phyloP scores from a whole-genome alignment of 2,113 vertebrate genomes.

The Chloropsis hardwickii region DNA sequence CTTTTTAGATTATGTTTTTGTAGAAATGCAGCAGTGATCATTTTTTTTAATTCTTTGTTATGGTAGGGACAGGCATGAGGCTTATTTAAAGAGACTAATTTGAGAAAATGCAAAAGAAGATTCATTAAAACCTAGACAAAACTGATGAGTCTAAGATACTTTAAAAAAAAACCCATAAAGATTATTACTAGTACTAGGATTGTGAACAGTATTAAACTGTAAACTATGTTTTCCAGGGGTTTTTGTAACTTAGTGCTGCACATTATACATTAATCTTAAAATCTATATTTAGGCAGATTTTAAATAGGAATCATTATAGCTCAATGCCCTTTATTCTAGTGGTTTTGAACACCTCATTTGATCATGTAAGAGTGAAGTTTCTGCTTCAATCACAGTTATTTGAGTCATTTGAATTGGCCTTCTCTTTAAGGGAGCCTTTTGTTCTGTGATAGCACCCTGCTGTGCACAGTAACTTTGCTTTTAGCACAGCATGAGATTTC shows the following conservation, averaged over 20 bases:
- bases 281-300: not conserved
- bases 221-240: not conserved
- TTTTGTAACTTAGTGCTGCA: not conserved
- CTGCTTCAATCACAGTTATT: not conserved
- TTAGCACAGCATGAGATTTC: conserved; percentile 30
- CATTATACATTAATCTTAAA: not conserved
- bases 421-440: conserved; percentile 26
- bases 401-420: not conserved
- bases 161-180: not conserved
- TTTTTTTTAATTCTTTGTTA: not conserved
- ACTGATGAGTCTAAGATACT: not conserved
- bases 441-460: not conserved
- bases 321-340: not conserved
- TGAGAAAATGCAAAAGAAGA: not conserved
- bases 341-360: conserved; percentile 33
- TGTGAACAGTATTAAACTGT: not conserved
- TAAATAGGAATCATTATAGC: not conserved
- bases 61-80: not conserved
- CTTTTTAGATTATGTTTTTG: not conserved
- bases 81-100: not conserved
- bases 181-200: not conserved
- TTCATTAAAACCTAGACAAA: not conserved
- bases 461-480: conserved; percentile 26
- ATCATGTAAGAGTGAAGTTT: not conserved
- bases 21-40: not conserved